Conservation (phyloP, 2,888 invertebrate genomes). For the Spodoptera exigua region DNA sequence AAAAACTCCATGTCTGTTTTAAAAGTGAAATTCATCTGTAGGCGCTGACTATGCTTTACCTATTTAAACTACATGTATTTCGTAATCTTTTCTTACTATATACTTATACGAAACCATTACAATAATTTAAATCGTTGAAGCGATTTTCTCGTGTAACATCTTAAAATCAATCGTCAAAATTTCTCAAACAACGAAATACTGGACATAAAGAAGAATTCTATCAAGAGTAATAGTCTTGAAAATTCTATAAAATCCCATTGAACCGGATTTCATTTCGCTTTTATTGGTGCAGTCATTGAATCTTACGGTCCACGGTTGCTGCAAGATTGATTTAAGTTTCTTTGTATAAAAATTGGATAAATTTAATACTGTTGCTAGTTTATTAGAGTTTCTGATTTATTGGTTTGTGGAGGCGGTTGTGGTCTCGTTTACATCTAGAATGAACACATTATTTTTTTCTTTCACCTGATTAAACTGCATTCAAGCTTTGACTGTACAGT, state of each 20-base stretch:
- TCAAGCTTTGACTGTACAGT: too few species aligned
- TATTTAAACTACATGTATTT: too few species aligned
- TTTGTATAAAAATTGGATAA: conserved; percentile 54
- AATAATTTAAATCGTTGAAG: background rate
- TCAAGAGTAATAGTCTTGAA: conserved; percentile 54
- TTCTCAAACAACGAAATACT: conserved; percentile 42
- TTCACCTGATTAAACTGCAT: background rate
- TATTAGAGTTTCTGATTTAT: conserved; percentile 34
- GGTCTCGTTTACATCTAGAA: conserved; percentile 6
- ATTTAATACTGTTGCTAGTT: conserved; percentile 28
- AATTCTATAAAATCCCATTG: conserved; percentile 57
- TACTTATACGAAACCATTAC: too few species aligned
- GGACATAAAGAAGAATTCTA: conserved; percentile 51
- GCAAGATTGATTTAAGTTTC: conserved; percentile 56
- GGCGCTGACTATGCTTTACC: too few species aligned
- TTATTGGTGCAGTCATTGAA: conserved; percentile 58
- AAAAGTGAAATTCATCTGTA: too few species aligned
- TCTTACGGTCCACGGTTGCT: conserved; percentile 41
- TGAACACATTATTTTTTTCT: background rate
- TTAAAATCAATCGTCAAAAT: conserved; percentile 15
- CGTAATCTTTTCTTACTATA: too few species aligned
- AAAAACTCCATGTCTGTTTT: too few species aligned
- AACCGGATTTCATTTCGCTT: conserved; percentile 57
- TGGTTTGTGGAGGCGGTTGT: conserved; percentile 20
- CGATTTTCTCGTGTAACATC: background rate